phyloP scores from a whole-genome alignment of 1,140 invertebrate species.

The Bombus vancouverensis region DNA sequence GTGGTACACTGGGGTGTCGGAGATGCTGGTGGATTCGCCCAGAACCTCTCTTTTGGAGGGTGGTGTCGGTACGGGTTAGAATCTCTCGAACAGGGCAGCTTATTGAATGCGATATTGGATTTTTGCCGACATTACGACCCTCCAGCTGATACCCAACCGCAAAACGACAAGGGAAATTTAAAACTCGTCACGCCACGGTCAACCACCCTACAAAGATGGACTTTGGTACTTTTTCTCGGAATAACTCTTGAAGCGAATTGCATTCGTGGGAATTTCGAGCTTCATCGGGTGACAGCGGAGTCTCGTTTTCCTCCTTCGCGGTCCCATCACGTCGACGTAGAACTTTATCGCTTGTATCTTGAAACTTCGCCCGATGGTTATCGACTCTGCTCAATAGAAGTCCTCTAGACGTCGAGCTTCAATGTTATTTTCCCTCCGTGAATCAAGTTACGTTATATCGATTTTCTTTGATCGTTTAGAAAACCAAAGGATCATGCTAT shows the following conservation, averaged over 20 bases:
- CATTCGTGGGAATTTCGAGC: not conserved
- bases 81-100: conserved; percentile 64
- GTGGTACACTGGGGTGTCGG: conserved; percentile 14
- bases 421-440: not conserved
- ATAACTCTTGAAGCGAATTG: not conserved
- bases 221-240: not conserved
- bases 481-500: not conserved
- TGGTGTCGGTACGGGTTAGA: conserved; percentile 20
- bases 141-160: conserved; percentile 77
- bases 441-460: not conserved
- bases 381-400: not conserved
- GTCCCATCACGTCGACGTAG: not conserved
- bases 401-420: not conserved
- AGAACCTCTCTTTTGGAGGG: conserved; percentile 15
- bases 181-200: conserved; percentile 76
- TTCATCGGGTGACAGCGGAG: not conserved
- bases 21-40: conserved; percentile 45
- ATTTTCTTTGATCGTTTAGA: not conserved
- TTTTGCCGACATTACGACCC: conserved; percentile 76
- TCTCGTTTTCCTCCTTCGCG: not conserved
- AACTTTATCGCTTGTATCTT: conserved; percentile 10
- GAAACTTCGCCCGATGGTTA: not conserved
- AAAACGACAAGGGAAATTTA: conserved; percentile 79
- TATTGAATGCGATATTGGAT: conserved; percentile 81
- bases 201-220: conserved; percentile 40